phyloP scores from a whole-genome alignment of 1,140 invertebrate genomes.

The Halesus radiatus region DNA sequence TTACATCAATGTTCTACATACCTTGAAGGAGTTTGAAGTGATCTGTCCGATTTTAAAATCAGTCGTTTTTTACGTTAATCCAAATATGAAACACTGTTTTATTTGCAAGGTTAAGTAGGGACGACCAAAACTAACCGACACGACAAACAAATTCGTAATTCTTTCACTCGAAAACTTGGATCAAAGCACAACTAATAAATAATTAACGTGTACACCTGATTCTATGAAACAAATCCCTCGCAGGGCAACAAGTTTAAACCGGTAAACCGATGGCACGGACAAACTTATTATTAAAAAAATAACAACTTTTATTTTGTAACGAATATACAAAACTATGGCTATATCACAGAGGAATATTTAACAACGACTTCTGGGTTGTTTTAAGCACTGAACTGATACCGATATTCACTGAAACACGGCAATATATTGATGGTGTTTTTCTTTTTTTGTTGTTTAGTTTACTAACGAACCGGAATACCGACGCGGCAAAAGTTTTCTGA shows the following conservation, averaged over 20 bases:
- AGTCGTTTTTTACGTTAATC: conserved; percentile 9
- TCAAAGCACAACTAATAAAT: conserved; percentile 22
- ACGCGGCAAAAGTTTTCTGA: conserved; percentile 47
- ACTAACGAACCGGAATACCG: conserved; percentile 15
- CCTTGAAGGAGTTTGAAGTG: not conserved
- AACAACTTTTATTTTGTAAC: conserved; percentile 37
- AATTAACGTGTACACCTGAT: conserved; percentile 27
- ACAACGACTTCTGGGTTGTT: conserved; percentile 15
- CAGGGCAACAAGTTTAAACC: conserved; percentile 40
- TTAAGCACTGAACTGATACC: conserved; percentile 41
- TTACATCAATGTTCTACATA: not conserved
- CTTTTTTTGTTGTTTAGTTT: conserved; percentile 37
- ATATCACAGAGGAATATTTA: conserved; percentile 38
- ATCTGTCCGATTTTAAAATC: conserved; percentile 8
- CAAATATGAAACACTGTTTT: conserved; percentile 18
- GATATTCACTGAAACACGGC: conserved; percentile 35
- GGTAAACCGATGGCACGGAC: conserved; percentile 23
- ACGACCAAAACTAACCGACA: not conserved
- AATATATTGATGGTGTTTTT: conserved; percentile 30
- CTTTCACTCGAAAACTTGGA: conserved; percentile 27
- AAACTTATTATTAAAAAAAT: conserved; percentile 24
- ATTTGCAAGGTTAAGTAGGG: not conserved
- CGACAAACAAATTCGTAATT: not conserved
- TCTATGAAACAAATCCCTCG: not conserved
- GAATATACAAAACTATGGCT: conserved; percentile 36